Conservation (phyloP, 2,113 vertebrate genomes). For the Prionailurus bengalensis region DNA sequence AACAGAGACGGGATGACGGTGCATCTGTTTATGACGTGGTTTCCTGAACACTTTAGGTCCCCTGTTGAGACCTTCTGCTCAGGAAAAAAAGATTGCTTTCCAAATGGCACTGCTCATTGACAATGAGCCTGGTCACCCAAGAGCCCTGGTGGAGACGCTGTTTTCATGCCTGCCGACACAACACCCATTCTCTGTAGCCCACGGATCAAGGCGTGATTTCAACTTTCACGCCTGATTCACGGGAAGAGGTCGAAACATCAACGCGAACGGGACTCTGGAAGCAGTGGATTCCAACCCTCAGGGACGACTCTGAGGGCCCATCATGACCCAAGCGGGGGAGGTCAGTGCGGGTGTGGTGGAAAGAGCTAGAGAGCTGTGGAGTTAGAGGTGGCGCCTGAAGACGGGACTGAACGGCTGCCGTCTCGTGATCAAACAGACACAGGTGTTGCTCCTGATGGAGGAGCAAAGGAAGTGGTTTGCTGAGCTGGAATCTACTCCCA, state of each 20-base stretch:
- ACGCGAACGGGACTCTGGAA: background rate
- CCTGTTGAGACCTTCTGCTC: background rate
- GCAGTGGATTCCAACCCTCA: background rate
- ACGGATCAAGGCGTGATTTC: background rate
- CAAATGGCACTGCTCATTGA: background rate
- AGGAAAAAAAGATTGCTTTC: background rate
- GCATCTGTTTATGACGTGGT: background rate
- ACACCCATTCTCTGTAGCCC: background rate
- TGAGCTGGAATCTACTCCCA: background rate
- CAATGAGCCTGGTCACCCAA: background rate
- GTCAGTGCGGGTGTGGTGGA: background rate
- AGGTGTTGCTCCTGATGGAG: background rate
- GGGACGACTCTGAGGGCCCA: background rate
- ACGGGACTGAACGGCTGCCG: background rate
- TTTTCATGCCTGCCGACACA: background rate
- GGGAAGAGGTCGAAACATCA: background rate
- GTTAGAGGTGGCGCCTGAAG: background rate
- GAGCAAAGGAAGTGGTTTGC: background rate
- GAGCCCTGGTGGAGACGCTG: background rate
- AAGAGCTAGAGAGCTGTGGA: background rate
- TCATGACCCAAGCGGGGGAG: background rate
- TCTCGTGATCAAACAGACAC: background rate
- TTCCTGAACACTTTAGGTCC: background rate
- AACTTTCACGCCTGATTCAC: background rate
- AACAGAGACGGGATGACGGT: background rate